Evolutionary conservation across 2,113 vertebrate genomes (phyloP).

Genomic region (Noturus placidus): DNA sequence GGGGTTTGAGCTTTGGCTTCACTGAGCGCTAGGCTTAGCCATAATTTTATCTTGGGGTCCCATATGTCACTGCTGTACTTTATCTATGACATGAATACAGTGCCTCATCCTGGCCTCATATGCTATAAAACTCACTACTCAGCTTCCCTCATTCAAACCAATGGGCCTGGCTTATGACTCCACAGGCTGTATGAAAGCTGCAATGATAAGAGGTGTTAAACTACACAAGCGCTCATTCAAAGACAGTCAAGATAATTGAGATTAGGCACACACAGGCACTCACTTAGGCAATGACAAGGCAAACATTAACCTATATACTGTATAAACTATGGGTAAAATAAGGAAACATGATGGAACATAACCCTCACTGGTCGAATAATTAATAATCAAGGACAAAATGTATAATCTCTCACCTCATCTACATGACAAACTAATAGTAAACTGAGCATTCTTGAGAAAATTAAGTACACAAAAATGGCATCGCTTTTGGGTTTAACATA

Average conservation of each 20-base stretch:
- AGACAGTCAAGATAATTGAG: neutral
- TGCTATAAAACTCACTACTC: constrained; percentile 39
- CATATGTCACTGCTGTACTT: constrained; percentile 33
- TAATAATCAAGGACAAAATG: neutral
- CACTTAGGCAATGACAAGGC: neutral
- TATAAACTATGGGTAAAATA: neutral
- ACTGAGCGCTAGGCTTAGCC: constrained; percentile 26
- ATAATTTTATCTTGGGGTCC: constrained; percentile 28
- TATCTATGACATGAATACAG: constrained; percentile 50
- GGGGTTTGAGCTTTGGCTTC: constrained; percentile 6
- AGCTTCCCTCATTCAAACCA: constrained; percentile 32
- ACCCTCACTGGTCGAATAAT: neutral
- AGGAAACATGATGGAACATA: neutral
- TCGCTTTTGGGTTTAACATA: constrained; percentile 17
- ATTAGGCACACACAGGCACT: constrained; percentile 11
- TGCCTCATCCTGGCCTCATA: constrained; percentile 7
- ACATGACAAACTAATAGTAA: neutral
- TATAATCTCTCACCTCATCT: neutral
- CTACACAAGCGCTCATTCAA: neutral
- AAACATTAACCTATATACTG: neutral
- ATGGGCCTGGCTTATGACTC: constrained; percentile 32
- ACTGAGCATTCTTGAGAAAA: neutral
- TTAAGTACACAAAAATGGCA: constrained; percentile 18
- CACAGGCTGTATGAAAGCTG: constrained; percentile 32
- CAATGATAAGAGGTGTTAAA: constrained; percentile 43